Conservation (phyloP, 2,113 vertebrate genomes). For the Neomonachus schauinslandi region DNA sequence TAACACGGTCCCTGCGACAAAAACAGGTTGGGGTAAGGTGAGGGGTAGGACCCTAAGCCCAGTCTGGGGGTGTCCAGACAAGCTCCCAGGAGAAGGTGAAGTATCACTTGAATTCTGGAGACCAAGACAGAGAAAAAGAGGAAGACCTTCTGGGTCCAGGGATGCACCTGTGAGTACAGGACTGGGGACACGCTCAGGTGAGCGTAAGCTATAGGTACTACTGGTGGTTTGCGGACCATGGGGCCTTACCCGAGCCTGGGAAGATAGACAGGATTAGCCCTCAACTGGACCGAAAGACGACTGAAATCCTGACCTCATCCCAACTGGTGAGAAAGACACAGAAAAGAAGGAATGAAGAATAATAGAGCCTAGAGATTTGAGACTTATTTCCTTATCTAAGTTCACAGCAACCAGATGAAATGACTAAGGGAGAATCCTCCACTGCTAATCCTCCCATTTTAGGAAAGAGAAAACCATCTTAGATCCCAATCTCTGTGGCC, state of each 20-base stretch:
- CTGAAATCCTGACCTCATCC: neutral
- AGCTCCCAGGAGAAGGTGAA: neutral
- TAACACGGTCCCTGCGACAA: too few species aligned
- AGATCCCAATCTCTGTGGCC: neutral
- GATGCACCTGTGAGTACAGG: neutral
- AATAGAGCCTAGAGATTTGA: neutral
- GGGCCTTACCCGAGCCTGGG: neutral
- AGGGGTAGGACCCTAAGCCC: neutral
- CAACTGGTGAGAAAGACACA: neutral
- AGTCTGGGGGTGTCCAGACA: neutral
- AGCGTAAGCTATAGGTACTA: accelerated
- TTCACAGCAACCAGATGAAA: neutral
- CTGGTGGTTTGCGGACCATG: neutral
- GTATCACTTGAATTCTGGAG: neutral
- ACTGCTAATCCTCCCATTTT: neutral
- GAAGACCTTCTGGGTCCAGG: neutral
- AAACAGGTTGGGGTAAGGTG: neutral
- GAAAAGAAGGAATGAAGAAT: neutral
- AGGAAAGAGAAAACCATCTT: neutral
- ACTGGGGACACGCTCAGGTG: accelerated
- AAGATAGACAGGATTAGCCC: too few species aligned
- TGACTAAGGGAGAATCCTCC: neutral
- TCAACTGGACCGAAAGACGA: neutral
- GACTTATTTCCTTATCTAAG: neutral
- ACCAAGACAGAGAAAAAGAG: neutral